A percentile compares a stretch with the other conserved stretches of the same genome.
phyloP scores from a whole-genome alignment of 2,797 vertebrate species.

The Erpetoichthys calabaricus region DNA sequence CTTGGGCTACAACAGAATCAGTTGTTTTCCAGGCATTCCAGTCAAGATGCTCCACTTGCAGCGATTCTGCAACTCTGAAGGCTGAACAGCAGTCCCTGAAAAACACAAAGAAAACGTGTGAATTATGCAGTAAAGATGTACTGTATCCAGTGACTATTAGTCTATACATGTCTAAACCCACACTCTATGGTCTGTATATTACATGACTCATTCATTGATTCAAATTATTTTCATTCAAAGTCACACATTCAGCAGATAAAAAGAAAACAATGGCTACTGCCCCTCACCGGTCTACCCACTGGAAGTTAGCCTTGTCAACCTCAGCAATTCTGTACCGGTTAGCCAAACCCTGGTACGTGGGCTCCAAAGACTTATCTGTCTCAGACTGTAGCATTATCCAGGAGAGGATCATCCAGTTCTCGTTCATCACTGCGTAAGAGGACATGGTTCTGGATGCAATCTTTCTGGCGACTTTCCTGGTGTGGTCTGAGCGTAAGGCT shows the following conservation, averaged over 20 bases:
- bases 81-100: conserved; percentile 14
- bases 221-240: not conserved
- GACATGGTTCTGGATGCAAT: conserved; percentile 19
- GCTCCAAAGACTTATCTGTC: conserved; percentile 15
- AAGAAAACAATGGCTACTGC: not conserved
- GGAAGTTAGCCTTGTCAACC: conserved; percentile 18
- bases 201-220: too few species aligned
- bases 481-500: conserved; percentile 16
- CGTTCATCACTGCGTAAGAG: conserved; percentile 16
- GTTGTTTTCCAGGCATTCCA: conserved; percentile 15
- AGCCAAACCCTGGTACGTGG: conserved; percentile 14
- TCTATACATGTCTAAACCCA: too few species aligned
- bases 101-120: conserved; percentile 1
- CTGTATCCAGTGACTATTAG: not conserved
- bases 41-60: conserved; percentile 6
- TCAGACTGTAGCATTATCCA: conserved; percentile 21
- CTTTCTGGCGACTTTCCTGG: conserved; percentile 13
- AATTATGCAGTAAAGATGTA: conserved; percentile 5
- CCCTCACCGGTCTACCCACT: conserved; percentile 19
- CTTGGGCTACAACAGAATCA: conserved; percentile 1
- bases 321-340: conserved; percentile 13
- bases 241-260: not conserved
- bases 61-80: conserved; percentile 9
- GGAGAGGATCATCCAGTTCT: conserved; percentile 23
- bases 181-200: not conserved